A percentile compares a stretch with the other conserved stretches of the same genome.
Evolutionary conservation across 2,113 vertebrate genomes (phyloP).

Genomic region (Cyprinodon variegatus): DNA sequence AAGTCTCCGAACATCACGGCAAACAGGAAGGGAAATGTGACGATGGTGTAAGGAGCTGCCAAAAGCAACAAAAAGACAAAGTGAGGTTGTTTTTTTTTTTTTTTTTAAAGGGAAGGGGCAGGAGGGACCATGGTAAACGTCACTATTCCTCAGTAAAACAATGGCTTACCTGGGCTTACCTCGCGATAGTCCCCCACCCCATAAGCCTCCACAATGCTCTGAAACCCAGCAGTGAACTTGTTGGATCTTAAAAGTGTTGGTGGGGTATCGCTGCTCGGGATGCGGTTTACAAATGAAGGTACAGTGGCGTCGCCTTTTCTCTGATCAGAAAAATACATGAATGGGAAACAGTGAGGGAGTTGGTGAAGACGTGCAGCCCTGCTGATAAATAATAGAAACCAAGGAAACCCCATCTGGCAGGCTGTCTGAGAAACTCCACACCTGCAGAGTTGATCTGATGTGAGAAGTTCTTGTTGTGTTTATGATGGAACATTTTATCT

Average conservation of each 20-base stretch:
- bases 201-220: slow-evolving; percentile 97
- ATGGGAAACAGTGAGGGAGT: background rate
- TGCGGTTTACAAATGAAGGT: slow-evolving; percentile 94
- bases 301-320: slow-evolving; percentile 91
- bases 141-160: background rate
- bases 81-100: background rate
- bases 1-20: slow-evolving; percentile 99
- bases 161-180: slow-evolving; percentile 91
- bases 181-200: slow-evolving; percentile 94
- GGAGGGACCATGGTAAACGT: background rate
- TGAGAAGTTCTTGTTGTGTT: background rate
- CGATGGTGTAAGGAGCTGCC: slow-evolving; percentile 93
- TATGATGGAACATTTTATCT: background rate
- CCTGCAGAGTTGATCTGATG: too few species aligned
- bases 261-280: slow-evolving; percentile 88
- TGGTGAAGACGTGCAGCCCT: background rate
- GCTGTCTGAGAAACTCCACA: too few species aligned
- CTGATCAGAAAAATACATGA: slow-evolving; percentile 69
- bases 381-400: too few species aligned
- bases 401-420: too few species aligned
- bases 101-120: too few species aligned
- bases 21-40: slow-evolving; percentile 98
- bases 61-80: background rate
- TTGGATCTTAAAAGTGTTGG: slow-evolving; percentile 93
- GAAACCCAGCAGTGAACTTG: slow-evolving; percentile 95